A percentile compares a stretch with the other conserved stretches of the same genome.
Conservation (phyloP, 2,113 vertebrate genomes). For the Corythornis madagascariensis region DNA sequence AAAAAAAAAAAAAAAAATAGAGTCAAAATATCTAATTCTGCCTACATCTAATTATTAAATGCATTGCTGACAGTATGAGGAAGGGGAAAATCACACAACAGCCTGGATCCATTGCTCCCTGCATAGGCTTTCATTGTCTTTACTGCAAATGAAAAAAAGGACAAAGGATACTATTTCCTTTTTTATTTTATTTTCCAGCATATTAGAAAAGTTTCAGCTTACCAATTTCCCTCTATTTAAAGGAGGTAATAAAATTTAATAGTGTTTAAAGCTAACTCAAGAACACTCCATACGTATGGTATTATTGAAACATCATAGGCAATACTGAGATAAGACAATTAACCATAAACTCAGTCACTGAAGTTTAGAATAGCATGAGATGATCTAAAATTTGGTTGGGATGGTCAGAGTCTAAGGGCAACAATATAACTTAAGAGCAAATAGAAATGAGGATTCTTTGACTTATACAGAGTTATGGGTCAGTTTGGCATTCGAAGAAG, state of each 20-base stretch:
- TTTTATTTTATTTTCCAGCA: background rate
- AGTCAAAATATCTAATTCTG: background rate
- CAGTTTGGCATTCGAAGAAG: background rate
- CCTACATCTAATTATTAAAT: background rate
- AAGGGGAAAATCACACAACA: background rate
- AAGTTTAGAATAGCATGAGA: background rate
- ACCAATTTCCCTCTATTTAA: background rate
- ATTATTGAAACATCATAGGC: background rate
- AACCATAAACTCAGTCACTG: background rate
- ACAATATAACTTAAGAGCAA: background rate
- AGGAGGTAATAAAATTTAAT: background rate
- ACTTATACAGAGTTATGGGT: background rate
- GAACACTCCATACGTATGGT: background rate
- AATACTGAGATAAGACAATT: background rate
- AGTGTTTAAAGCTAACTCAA: background rate
- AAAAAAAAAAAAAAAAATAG: background rate
- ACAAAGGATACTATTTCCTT: background rate
- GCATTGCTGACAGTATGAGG: background rate
- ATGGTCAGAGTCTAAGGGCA: background rate
- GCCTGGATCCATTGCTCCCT: background rate
- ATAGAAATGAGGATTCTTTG: background rate
- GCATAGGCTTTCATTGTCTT: background rate
- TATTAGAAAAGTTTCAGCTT: background rate
- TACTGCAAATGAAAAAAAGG: background rate
- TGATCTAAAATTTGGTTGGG: background rate